Percentiles rank a stretch among this genome's conserved stretches.
Conservation (phyloP, 2,113 vertebrate species). For the Eidolon helvum region DNA sequence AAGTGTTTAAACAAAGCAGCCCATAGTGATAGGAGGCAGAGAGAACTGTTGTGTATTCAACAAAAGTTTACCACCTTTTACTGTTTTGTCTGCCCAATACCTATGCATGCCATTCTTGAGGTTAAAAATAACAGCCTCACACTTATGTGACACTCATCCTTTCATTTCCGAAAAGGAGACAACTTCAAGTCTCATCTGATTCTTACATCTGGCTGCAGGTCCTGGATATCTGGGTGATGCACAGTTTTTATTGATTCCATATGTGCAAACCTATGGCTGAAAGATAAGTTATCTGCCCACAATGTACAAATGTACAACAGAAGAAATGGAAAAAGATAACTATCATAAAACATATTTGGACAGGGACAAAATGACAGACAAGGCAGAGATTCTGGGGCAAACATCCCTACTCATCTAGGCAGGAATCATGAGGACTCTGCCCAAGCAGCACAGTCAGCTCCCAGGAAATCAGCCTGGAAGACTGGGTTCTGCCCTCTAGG, state of each 20-base stretch:
- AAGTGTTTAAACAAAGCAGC: not conserved
- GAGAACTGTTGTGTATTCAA: not conserved
- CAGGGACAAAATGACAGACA: not conserved
- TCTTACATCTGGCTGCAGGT: not conserved
- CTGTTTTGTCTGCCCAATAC: not conserved
- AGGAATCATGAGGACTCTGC: not conserved
- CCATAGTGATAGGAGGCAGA: not conserved
- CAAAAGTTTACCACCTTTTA: not conserved
- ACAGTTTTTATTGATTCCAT: not conserved
- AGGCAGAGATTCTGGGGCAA: not conserved
- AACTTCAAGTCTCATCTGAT: not conserved
- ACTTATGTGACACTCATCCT: not conserved
- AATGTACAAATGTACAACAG: not conserved
- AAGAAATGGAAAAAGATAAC: not conserved
- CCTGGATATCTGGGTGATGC: not conserved
- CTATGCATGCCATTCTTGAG: not conserved
- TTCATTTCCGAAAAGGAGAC: not conserved
- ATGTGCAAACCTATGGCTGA: not conserved
- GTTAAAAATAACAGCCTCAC: not conserved
- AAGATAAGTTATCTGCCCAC: not conserved
- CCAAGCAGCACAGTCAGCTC: not conserved
- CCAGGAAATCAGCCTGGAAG: not conserved
- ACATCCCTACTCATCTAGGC: no score
- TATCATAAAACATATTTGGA: not conserved
- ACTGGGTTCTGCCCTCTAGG: not conserved